Evolutionary conservation across 2,888 invertebrate species (phyloP), one percentile per base, ranked within the genome.

Genomic region (Drosophila meridionalis): DNA sequence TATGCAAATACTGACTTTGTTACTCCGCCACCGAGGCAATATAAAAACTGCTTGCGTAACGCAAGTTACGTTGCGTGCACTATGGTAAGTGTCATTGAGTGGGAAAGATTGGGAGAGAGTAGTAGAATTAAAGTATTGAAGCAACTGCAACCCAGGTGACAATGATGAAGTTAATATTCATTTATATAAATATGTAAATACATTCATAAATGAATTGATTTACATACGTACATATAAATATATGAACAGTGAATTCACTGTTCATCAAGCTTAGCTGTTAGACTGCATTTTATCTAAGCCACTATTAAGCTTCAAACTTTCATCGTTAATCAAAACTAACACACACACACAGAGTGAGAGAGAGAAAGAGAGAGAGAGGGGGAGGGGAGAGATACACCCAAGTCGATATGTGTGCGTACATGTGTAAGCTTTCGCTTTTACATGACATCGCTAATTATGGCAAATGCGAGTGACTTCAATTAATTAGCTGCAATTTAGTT

Each of bases 401-500:
- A 26, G 8, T 26, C 14, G 2, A 40, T 14, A 34, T 3, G 8
- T n/a, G 30, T 55, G 34, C 26, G 53, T n/a, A 55, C 30, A 42
- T 55, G 57, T 64, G 62, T 65, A 57, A 69, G 73, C 77, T 71
- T 76, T 70, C 59, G 71, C 69, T 76, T 67, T 71, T 58, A 69
- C 81, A 68, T 68, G 70, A 68, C 67, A 71, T 78, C 66, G 66
- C 68, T 70, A 80, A 83, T 83, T 73, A 79, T 70, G 42, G 65
- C 60, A 68, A 82, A 76, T 63, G 72, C 76, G 69, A 74, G 75
- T 73, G 75, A 84, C 82, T 81, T 82, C 78, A 82, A 82, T 82
- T 82, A 84, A 84, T 82, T 82, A 82, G 81, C 68, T 83, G 78
- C 82, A 84, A 82, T 84, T 82, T 75, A 75, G 84, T 84, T 81